Conservation (phyloP, 1,140 invertebrate species). For the Eueides isabella region DNA sequence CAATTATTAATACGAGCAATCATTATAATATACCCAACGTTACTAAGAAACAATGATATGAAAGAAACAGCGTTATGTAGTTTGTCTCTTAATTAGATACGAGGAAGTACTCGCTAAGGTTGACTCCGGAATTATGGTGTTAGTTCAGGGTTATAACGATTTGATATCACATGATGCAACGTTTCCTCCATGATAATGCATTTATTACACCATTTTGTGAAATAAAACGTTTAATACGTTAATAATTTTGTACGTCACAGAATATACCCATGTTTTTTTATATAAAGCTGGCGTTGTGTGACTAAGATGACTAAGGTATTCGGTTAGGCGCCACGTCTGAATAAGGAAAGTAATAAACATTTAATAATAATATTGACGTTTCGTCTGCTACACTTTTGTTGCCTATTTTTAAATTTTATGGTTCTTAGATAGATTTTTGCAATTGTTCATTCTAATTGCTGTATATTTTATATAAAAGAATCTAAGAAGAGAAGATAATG, state of each 20-base stretch:
- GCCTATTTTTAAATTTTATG: too few relatives aligned
- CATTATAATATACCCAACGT: neutral
- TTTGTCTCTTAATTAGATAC: neutral
- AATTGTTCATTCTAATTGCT: too few relatives aligned
- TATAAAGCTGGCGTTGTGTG: too few relatives aligned
- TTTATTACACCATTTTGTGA: slow-evolving; percentile 4
- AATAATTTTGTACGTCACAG: neutral
- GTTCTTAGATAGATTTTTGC: too few relatives aligned
- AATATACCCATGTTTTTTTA: slow-evolving; percentile 1
- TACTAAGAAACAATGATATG: neutral
- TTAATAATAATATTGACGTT: neutral
- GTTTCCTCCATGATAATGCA: slow-evolving; percentile 16
- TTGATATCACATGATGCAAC: slow-evolving; percentile 25
- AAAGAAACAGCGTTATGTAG: neutral
- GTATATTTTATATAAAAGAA: too few relatives aligned
- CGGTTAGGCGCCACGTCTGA: neutral
- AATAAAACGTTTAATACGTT: neutral
- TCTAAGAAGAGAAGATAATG: too few relatives aligned
- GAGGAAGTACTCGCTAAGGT: neutral
- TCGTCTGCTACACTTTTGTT: too few relatives aligned
- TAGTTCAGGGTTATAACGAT: slow-evolving; percentile 24
- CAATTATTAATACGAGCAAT: neutral
- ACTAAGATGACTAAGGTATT: slow-evolving; percentile 1
- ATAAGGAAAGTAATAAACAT: neutral
- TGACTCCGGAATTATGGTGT: slow-evolving; percentile 27